Evolutionary conservation across 2,888 invertebrate species (phyloP).

Genomic region (Lypha dubia): DNA sequence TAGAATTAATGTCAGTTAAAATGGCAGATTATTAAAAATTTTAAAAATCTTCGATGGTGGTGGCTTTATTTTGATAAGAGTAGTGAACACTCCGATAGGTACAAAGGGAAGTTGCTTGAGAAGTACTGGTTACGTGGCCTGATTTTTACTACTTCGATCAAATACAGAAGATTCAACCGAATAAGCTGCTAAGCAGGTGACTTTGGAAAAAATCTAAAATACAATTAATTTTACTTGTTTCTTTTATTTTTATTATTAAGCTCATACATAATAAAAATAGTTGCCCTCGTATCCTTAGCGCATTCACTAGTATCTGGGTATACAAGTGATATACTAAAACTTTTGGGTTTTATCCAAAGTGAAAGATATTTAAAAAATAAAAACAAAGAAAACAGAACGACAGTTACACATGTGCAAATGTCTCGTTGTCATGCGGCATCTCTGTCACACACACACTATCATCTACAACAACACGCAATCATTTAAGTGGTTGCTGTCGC

Average conservation of each 20-base stretch:
- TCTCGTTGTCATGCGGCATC: not conserved
- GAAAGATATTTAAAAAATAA: slow-evolving; percentile 11
- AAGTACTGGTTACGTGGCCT: too few species aligned
- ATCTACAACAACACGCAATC: not conserved
- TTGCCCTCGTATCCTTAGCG: not conserved
- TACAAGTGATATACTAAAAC: not conserved
- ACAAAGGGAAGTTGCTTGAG: too few species aligned
- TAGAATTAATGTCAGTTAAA: too few species aligned
- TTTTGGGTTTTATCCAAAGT: slow-evolving; percentile 10
- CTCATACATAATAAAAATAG: not conserved
- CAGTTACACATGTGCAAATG: slow-evolving; percentile 28
- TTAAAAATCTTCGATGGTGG: too few species aligned
- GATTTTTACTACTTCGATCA: too few species aligned
- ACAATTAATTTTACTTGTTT: too few species aligned
- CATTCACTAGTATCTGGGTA: not conserved
- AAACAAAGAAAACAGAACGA: slow-evolving; percentile 3
- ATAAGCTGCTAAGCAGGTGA: too few species aligned
- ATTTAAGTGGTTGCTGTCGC: slow-evolving; percentile 44
- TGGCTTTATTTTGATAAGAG: too few species aligned
- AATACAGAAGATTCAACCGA: too few species aligned
- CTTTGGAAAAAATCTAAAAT: too few species aligned
- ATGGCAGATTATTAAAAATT: too few species aligned
- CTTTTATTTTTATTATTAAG: not conserved
- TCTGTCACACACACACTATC: slow-evolving; percentile 2
- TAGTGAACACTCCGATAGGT: too few species aligned